Conservation (phyloP, 2,888 invertebrate genomes). For the Caenorhabditis zanzibari region DNA sequence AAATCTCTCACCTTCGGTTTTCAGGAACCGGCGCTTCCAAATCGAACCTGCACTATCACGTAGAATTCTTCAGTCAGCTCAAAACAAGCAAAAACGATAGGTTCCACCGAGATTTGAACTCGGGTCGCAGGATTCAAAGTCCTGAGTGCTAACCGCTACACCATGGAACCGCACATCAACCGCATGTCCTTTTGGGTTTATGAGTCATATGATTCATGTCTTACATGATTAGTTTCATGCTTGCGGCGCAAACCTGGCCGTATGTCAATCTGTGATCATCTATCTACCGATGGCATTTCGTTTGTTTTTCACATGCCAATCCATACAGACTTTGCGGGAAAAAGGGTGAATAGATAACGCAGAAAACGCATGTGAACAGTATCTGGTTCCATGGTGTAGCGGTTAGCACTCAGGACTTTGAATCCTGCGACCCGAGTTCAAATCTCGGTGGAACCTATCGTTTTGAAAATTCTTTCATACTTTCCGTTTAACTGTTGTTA, state of each 20-base stretch:
- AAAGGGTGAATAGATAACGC: neutral
- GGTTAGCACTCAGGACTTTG: constrained; percentile 78
- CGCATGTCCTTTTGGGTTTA: neutral
- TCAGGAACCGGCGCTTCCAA: no score
- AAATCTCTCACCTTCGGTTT: no score
- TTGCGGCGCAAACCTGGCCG: neutral
- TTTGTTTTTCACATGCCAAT: neutral
- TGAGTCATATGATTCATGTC: neutral
- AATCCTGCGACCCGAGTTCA: constrained; percentile 78
- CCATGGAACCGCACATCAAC: constrained; percentile 68
- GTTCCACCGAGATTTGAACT: constrained; percentile 79
- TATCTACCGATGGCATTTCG: neutral
- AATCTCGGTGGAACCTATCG: constrained; percentile 77
- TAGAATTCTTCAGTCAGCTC: no score
- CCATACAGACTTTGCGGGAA: neutral
- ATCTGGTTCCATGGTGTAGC: constrained; percentile 75
- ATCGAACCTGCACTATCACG: no score
- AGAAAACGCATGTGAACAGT: neutral
- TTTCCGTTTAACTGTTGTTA: no score
- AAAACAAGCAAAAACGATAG: constrained; percentile 51
- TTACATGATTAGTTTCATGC: neutral
- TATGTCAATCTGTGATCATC: constrained; percentile 8
- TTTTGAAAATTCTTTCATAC: constrained; percentile 6
- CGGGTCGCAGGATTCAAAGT: constrained; percentile 78
- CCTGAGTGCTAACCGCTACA: constrained; percentile 79